Conservation (phyloP, 2,797 vertebrate genomes). For the Cyclura pinguis region DNA sequence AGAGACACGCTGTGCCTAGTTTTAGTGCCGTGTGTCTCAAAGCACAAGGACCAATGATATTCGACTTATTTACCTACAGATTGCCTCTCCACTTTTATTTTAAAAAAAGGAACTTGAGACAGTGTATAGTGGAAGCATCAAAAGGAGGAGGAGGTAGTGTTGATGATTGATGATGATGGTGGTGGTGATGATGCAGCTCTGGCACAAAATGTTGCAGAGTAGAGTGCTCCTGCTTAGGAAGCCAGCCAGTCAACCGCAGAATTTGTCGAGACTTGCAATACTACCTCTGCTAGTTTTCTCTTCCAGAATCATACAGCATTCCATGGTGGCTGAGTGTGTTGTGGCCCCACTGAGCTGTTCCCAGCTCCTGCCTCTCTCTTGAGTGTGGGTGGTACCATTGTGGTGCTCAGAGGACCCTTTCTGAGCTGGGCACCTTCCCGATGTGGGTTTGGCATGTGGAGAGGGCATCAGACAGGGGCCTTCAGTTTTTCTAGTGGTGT, state of each 20-base stretch:
- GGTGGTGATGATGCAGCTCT: neutral
- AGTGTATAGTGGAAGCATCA: neutral
- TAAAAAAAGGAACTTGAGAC: neutral
- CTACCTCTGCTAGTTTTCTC: neutral
- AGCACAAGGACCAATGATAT: neutral
- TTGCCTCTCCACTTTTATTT: neutral
- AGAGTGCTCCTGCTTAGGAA: neutral
- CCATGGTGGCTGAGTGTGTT: neutral
- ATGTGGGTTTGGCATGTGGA: neutral
- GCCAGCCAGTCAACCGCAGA: neutral
- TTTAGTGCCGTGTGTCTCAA: constrained; percentile 10
- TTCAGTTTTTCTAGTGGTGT: neutral
- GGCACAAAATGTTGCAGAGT: neutral
- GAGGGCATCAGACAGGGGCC: neutral
- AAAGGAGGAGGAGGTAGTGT: neutral
- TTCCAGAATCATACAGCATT: neutral
- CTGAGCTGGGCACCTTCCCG: no score
- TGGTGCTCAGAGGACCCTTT: no score
- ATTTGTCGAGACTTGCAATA: neutral
- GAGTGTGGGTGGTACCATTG: no score
- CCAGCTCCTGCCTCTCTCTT: neutral
- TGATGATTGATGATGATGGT: no score
- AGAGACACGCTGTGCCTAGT: neutral
- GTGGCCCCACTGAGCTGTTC: neutral
- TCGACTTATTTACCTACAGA: neutral